phyloP scores from a whole-genome alignment of 2,888 invertebrate species.

The Sericinus montela region DNA sequence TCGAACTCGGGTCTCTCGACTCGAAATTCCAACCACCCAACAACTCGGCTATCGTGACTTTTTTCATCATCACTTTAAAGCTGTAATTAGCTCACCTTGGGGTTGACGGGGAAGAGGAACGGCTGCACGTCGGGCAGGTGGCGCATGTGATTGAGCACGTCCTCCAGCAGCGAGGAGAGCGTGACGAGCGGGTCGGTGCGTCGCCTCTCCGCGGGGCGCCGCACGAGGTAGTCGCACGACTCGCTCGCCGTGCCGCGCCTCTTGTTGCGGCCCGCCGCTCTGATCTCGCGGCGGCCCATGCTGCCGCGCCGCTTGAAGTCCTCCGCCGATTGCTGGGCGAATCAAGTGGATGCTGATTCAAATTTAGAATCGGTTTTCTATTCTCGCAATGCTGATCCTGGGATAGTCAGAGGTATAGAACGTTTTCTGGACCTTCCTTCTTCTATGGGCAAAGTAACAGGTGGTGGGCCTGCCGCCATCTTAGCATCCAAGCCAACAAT shows the following conservation, averaged over 20 bases:
- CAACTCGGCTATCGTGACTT: too few species aligned
- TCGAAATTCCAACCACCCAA: too few species aligned
- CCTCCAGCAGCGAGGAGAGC: conserved; percentile 93
- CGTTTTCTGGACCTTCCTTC: too few species aligned
- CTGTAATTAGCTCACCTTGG: conserved; percentile 81
- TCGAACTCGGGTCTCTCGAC: too few species aligned
- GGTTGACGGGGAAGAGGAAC: conserved; percentile 96
- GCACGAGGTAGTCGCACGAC: conserved; percentile 90
- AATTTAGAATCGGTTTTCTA: too few species aligned
- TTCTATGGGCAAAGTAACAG: too few species aligned
- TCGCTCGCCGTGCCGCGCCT: conserved; percentile 59
- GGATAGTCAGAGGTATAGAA: too few species aligned
- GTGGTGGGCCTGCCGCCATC: too few species aligned
- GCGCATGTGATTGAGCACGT: conserved; percentile 94
- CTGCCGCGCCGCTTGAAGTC: conserved; percentile 90
- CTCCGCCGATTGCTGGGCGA: conserved; percentile 89
- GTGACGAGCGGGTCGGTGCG: conserved; percentile 98
- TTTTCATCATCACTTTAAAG: too few species aligned
- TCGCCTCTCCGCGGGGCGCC: conserved; percentile 85
- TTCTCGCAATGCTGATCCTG: too few species aligned
- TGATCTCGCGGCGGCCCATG: conserved; percentile 83
- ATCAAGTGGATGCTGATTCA: too few species aligned
- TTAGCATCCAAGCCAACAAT: too few species aligned
- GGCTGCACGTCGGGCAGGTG: conserved; percentile 95
- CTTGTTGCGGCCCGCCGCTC: conserved; percentile 42